phyloP scores from a whole-genome alignment of 2,113 vertebrate species.

The Suricata suricatta region DNA sequence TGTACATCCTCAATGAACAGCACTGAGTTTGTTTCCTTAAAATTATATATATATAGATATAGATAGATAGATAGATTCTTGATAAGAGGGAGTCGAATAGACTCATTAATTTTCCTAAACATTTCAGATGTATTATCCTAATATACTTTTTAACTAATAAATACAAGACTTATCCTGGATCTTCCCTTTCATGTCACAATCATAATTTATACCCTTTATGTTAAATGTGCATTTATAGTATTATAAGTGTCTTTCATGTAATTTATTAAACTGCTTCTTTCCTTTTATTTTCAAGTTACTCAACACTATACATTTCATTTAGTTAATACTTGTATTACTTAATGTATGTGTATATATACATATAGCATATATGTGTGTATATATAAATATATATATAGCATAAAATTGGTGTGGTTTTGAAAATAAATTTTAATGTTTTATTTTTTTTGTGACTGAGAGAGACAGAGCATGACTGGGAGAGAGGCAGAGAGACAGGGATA shows the following conservation, averaged over 20 bases:
- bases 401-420: too few species aligned
- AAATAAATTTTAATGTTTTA: too few species aligned
- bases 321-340: background rate
- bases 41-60: too few species aligned
- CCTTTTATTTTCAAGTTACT: background rate
- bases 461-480: too few species aligned
- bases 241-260: background rate
- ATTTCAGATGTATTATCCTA: background rate
- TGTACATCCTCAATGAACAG: background rate
- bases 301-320: background rate
- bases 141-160: background rate
- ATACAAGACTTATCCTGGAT: background rate
- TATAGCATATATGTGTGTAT: too few species aligned
- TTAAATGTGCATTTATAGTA: background rate
- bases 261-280: background rate
- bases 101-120: background rate
- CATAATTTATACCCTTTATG: background rate
- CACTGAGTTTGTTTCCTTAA: background rate
- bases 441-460: too few species aligned
- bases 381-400: too few species aligned
- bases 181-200: background rate
- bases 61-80: background rate
- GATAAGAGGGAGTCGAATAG: background rate
- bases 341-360: too few species aligned
- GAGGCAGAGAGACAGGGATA: too few species aligned